Base-by-base conservation (phyloP, 1,140 invertebrate species). In the Lutraria rhynchaena region DNA sequence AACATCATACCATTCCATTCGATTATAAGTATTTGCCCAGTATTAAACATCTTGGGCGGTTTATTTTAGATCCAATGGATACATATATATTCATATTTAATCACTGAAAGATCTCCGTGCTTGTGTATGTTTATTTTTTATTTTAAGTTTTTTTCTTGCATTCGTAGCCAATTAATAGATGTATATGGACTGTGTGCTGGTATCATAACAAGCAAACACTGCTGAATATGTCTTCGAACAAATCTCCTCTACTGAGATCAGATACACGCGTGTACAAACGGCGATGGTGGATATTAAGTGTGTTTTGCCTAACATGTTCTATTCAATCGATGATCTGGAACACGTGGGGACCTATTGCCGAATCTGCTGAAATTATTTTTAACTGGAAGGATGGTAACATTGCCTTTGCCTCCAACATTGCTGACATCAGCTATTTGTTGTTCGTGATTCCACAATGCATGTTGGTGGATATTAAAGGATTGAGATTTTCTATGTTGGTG, bases 281-380 rank as follows among this genome's bases (percentile, higher is more conserved):
- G 15, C 74, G 87, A 11, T 89, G 86, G 86, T 87, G 86, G 65
- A 71, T 89, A 22, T 46, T 89, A 24, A 11, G 65, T 3, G 53
- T 86, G 19, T 89, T 89, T 51, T 86, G 86, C 19, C 29, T 83
- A 0, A 33, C 51, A 13, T 73, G 78, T 11, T n/a, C 82, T 46
- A 11, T 83, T 1, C 73, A 86, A 61, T 78, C 76, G 13, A 67
- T 83, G 44, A 83, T 93, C 13, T 93, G 93, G 93, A 94, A 93
- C 82, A 94, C 93, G 19, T 94, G 93, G 92, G 92, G 92, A 29
- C 93, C 93, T 3, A 93, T 94, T 46, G 77, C 92, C 2, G 85
- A 88, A 60, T 91, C 93, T 19, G 90, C 89, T 5, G 85, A 93
- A 51, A 82, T 81, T 61, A 93, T 92, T 19, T 93, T 92, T 83